These are phyloP conservation scores for Triplophysa dalaica DNA, from an alignment of 2,113 vertebrate species.

Conservation along the genomic window DNA sequence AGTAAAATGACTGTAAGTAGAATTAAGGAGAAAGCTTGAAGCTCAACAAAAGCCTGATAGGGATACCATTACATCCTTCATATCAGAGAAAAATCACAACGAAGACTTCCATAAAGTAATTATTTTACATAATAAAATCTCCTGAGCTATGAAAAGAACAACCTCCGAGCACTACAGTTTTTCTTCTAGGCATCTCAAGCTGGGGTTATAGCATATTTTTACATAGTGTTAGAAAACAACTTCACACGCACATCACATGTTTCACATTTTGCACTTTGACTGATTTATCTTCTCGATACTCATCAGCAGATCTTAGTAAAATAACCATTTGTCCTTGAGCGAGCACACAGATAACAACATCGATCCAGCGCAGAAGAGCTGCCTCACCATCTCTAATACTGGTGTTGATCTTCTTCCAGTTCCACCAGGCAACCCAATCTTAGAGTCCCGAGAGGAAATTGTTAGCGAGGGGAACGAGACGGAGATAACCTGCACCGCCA, in stretches of 20 bases:
- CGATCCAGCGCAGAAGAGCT: slow-evolving; percentile 32
- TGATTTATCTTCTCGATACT: background rate
- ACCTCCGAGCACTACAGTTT: too few relatives aligned
- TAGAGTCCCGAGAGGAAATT: slow-evolving; percentile 89
- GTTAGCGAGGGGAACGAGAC: slow-evolving; percentile 94
- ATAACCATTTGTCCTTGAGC: slow-evolving; percentile 42
- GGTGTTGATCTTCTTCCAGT: slow-evolving; percentile 72
- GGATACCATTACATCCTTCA: background rate
- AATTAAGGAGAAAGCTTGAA: slow-evolving; percentile 7
- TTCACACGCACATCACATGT: background rate
- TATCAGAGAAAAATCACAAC: too few relatives aligned
- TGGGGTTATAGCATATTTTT: background rate
- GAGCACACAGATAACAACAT: slow-evolving; percentile 41
- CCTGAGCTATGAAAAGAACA: too few relatives aligned
- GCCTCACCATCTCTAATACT: slow-evolving; percentile 39
- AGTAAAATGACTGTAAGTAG: background rate
- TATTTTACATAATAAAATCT: too few relatives aligned
- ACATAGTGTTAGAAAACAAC: background rate
- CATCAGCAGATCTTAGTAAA: slow-evolving; percentile 35
- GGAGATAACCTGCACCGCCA: slow-evolving; percentile 93
- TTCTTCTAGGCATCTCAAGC: too few relatives aligned
- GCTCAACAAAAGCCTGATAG: slow-evolving; percentile 31
- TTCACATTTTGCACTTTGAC: background rate
- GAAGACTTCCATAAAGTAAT: too few relatives aligned
- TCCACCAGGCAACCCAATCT: slow-evolving; percentile 89